phyloP scores from a whole-genome alignment of 2,888 invertebrate genomes.

The Tetragonisca angustula region DNA sequence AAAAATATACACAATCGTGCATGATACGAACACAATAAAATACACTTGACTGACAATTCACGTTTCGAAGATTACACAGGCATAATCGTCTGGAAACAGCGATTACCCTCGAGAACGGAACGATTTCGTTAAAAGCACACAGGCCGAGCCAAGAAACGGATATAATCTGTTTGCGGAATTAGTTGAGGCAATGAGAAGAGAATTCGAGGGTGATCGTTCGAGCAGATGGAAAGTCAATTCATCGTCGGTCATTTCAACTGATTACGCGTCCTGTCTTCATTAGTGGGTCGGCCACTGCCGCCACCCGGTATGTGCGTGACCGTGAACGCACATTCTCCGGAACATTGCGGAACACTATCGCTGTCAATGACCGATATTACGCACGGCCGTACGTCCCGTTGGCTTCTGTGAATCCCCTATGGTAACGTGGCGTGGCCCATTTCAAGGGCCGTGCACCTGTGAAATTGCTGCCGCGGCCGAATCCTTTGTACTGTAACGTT shows the following conservation, averaged over 20 bases:
- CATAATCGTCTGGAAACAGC: neutral
- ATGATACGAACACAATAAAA: neutral
- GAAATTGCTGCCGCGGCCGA: constrained; percentile 73
- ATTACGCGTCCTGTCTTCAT: constrained; percentile 56
- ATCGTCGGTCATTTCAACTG: constrained; percentile 31
- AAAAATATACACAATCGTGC: neutral
- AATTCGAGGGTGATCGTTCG: neutral
- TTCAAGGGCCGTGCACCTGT: constrained; percentile 70
- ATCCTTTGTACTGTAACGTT: constrained; percentile 54
- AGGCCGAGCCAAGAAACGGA: neutral
- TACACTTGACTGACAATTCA: neutral
- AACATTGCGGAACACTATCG: constrained; percentile 76
- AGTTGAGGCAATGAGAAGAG: neutral
- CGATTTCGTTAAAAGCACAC: neutral
- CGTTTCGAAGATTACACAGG: neutral
- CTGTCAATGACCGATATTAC: constrained; percentile 82
- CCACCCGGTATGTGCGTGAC: constrained; percentile 73
- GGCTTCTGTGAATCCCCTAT: constrained; percentile 73
- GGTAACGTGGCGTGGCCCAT: constrained; percentile 72
- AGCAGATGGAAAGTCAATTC: constrained; percentile 19
- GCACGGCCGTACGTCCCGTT: constrained; percentile 70
- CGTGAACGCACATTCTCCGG: constrained; percentile 78
- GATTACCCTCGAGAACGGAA: neutral
- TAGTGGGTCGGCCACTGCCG: constrained; percentile 47
- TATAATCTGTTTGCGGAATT: neutral